These are phyloP conservation scores for Rhabdomys pumilio DNA, from an alignment of 2,797 vertebrate genomes.

Conservation along the genomic window DNA sequence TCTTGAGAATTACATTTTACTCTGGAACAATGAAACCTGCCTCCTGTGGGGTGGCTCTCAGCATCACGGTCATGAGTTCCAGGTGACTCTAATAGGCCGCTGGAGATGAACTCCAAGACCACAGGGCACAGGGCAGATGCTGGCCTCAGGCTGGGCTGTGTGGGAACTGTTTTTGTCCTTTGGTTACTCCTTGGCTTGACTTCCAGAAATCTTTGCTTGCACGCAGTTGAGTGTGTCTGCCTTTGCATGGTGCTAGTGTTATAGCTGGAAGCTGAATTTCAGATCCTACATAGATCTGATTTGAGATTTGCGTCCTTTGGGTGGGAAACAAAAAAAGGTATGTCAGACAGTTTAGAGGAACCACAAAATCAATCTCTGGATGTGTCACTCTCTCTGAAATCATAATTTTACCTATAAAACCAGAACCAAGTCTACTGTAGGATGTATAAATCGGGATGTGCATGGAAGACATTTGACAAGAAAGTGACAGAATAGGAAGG, in stretches of 20 bases:
- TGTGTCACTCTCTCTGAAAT: neutral
- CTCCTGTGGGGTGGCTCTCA: rapidly evolving
- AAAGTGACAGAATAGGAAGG: neutral
- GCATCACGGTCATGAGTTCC: neutral
- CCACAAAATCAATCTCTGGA: neutral
- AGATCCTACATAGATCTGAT: neutral
- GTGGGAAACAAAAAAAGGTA: neutral
- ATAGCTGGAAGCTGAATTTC: neutral
- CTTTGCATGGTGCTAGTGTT: neutral
- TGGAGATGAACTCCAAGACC: rapidly evolving
- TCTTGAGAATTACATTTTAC: neutral
- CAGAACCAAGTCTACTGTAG: neutral
- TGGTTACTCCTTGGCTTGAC: rapidly evolving
- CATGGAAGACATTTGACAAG: neutral
- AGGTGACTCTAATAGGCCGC: neutral
- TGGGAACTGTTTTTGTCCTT: neutral
- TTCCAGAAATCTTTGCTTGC: neutral
- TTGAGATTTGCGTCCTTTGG: neutral
- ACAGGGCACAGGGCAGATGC: neutral
- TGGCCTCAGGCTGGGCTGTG: neutral
- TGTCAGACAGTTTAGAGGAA: neutral
- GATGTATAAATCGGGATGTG: rapidly evolving
- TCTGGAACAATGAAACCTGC: neutral
- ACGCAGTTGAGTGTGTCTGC: neutral
- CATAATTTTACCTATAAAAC: neutral